Percentiles rank a stretch among this genome's conserved stretches.
phyloP scores from a whole-genome alignment of 2,888 invertebrate genomes.

The Blera fallax region DNA sequence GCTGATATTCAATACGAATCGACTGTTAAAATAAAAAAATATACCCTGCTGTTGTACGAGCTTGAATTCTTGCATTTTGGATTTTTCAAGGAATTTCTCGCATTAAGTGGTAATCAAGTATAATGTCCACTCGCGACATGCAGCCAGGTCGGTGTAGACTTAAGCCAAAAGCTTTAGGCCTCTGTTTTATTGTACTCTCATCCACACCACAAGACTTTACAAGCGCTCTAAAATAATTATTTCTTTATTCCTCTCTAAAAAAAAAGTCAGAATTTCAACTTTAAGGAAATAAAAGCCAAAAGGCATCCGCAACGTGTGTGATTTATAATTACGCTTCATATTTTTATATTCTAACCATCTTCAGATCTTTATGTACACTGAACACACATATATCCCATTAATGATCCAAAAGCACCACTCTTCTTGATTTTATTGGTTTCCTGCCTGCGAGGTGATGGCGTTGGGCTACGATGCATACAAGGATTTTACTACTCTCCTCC shows the following conservation, averaged over 20 bases:
- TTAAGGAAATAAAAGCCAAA: not conserved
- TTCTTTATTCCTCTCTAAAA: not conserved
- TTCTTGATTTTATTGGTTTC: constrained; percentile 32
- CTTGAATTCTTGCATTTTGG: too few relatives aligned
- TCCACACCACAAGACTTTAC: not conserved
- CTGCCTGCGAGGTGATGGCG: not conserved
- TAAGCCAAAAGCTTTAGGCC: too few relatives aligned
- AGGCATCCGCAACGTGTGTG: not conserved
- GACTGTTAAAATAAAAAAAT: too few relatives aligned
- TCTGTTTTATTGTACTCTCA: not conserved
- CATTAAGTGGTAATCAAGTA: too few relatives aligned
- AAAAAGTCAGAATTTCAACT: too few relatives aligned
- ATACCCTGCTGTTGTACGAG: too few relatives aligned
- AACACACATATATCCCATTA: constrained; percentile 3
- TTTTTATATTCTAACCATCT: not conserved
- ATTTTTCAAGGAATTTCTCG: too few relatives aligned
- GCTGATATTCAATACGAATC: too few relatives aligned
- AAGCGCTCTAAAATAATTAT: not conserved
- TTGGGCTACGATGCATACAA: not conserved
- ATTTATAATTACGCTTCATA: not conserved
- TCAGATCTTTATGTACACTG: not conserved
- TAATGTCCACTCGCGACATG: not conserved
- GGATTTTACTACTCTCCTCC: constrained; percentile 33
- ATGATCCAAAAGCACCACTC: not conserved
- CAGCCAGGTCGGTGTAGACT: too few relatives aligned